These are phyloP conservation scores for Dione vanillae DNA, from an alignment of 2,888 invertebrate genomes.

Conservation along the genomic window DNA sequence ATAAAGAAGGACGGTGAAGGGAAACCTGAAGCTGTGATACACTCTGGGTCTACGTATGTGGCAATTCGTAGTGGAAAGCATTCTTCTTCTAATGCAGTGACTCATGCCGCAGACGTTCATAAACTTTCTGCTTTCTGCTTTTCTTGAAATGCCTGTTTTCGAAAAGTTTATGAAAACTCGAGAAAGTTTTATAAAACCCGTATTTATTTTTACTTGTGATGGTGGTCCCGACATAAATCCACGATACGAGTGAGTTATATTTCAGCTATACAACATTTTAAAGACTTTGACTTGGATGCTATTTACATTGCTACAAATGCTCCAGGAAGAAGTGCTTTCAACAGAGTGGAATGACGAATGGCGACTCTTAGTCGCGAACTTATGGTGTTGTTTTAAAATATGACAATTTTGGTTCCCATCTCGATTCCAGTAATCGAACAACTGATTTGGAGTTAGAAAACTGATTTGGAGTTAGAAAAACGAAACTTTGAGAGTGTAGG, in stretches of 20 bases:
- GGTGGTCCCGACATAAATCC: no score
- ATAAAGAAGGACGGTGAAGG: no score
- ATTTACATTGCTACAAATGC: slow-evolving; percentile 39
- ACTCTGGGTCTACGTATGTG: neutral
- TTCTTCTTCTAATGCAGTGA: slow-evolving; percentile 19
- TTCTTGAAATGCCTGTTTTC: slow-evolving; percentile 27
- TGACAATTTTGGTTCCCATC: slow-evolving; percentile 32
- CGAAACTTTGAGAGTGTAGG: slow-evolving; percentile 35
- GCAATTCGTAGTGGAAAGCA: no score
- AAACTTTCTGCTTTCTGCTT: no score
- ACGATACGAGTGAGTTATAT: slow-evolving; percentile 30
- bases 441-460: no score
- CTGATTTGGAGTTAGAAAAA: slow-evolving; percentile 33
- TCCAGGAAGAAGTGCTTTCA: slow-evolving; percentile 43
- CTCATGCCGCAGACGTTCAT: slow-evolving; percentile 32
- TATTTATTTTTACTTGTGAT: no score
- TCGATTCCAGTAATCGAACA: slow-evolving; percentile 35
- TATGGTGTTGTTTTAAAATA: neutral
- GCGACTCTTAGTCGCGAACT: slow-evolving; percentile 44
- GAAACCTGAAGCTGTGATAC: slow-evolving; percentile 11
- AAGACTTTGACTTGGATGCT: slow-evolving; percentile 48
- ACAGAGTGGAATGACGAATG: slow-evolving; percentile 44
- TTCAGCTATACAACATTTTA: slow-evolving; percentile 45
- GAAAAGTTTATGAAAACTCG: slow-evolving; percentile 33
- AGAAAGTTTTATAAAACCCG: no score